Evolutionary conservation across 2,888 invertebrate species (phyloP), one percentile per base, ranked within the genome.

Genomic region (Ectemnius continuus): DNA sequence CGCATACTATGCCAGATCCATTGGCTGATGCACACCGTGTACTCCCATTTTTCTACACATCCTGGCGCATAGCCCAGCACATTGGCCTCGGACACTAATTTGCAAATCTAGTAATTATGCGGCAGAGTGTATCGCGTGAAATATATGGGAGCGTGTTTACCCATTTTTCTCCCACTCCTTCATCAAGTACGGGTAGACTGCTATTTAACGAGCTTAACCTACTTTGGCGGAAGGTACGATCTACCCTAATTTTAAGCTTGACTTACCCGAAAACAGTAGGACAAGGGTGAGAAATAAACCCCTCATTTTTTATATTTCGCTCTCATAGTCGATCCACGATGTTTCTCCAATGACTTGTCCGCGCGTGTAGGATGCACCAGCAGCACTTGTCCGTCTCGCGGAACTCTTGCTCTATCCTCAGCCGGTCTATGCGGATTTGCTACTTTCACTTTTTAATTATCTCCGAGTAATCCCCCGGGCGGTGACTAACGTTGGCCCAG

Each of bases 191-290:
- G 36, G 8, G 36, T 36, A 36, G 5, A 1, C 36, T 8, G 5
- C 36, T 52, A 5, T 13, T 16, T 52, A 14, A 52, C 52, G 52
- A 58, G 28, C 47, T 47, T 36, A 13, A 56, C 28, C 20, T 46
- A 23, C 46, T 14, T 6, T 23, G 16, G 48, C 20, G 2, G 45
- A 18, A 52, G 36, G 18, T 74, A 70, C 63, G 63, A 67, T 70
- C 66, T 14, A 45, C 14, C 4, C 14, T 8, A 61, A n/a, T 5
- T 16, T 65, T 57, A 70, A 67, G 47, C 62, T 67, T 16, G 67
- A 88, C 90, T 90, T 84, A 90, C 90, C 89, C 82, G 89, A 88
- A 74, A 90, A 88, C 76, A 90, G 86, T 66, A 90, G 85, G 76
- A 88, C 87, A 79, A 90, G 84, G 85, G 88, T 86, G 73, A 90